Evolutionary conservation across 2,113 vertebrate genomes (phyloP).

Genomic region (Pholis gunnellus): DNA sequence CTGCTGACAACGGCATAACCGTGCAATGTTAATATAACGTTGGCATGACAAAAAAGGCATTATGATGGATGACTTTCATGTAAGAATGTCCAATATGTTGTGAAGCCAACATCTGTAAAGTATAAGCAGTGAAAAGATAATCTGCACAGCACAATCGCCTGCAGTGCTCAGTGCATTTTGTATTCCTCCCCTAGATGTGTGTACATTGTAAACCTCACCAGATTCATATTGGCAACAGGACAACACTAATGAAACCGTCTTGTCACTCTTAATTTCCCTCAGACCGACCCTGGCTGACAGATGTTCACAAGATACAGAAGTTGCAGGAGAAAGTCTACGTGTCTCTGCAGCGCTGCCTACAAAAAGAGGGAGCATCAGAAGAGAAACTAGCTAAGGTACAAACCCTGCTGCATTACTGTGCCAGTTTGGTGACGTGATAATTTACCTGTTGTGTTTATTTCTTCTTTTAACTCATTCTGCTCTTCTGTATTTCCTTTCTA

Average conservation of each 20-base stretch:
- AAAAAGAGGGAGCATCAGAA: slow-evolving; percentile 85
- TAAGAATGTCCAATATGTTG: background rate
- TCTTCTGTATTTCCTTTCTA: slow-evolving; percentile 55
- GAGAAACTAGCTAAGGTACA: slow-evolving; percentile 91
- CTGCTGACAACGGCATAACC: background rate
- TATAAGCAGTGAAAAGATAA: background rate
- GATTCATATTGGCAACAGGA: background rate
- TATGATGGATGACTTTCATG: background rate
- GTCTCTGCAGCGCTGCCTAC: slow-evolving; percentile 89
- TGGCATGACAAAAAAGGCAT: background rate
- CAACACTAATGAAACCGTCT: background rate
- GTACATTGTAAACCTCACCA: background rate
- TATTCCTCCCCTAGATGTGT: background rate
- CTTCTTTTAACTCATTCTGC: background rate
- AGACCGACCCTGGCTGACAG: slow-evolving; percentile 91
- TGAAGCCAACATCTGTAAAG: background rate
- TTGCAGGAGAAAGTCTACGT: slow-evolving; percentile 91
- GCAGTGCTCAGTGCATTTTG: background rate
- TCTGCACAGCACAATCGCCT: background rate
- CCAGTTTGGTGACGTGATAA: background rate
- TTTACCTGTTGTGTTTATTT: background rate
- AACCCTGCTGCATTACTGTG: background rate
- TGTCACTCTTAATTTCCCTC: background rate
- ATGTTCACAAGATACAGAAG: slow-evolving; percentile 91
- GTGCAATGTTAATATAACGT: background rate